These are phyloP conservation scores for Takifugu flavidus DNA, from an alignment of 2,113 vertebrate genomes.

Conservation along the genomic window DNA sequence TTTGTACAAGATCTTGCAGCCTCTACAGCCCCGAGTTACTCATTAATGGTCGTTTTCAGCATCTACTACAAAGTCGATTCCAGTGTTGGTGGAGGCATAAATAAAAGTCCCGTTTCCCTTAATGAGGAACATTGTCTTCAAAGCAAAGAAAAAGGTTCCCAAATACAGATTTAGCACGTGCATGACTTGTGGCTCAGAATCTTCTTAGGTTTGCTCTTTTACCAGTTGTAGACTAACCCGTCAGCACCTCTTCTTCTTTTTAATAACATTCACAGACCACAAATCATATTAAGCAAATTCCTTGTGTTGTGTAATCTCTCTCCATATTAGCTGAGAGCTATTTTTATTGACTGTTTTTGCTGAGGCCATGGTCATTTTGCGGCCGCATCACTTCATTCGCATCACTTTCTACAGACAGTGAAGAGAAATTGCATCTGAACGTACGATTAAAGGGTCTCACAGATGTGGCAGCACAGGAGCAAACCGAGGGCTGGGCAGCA, in stretches of 20 bases:
- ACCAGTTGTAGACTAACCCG: not conserved
- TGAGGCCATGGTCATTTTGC: too few species aligned
- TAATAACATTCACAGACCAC: not conserved
- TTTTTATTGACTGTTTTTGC: not conserved
- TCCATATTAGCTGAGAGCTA: not conserved
- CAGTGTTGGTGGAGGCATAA: too few species aligned
- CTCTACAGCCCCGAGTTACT: too few species aligned
- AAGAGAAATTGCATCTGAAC: not conserved
- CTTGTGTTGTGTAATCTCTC: not conserved
- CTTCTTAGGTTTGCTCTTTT: constrained; percentile 10
- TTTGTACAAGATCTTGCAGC: too few species aligned
- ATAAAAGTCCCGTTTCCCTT: too few species aligned
- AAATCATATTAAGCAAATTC: not conserved
- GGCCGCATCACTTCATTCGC: too few species aligned
- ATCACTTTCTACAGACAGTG: not conserved
- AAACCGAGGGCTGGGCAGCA: constrained; percentile 16
- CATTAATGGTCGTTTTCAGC: too few species aligned
- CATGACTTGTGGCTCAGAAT: not conserved
- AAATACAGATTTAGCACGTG: not conserved
- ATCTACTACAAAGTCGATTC: too few species aligned
- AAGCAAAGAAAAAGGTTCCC: not conserved
- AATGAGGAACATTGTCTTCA: too few species aligned
- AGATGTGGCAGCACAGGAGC: constrained; percentile 27
- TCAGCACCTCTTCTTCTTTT: not conserved
- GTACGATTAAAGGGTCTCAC: constrained; percentile 7